phyloP scores from a whole-genome alignment of 2,888 invertebrate genomes.

The Drosophila gaucha region DNA sequence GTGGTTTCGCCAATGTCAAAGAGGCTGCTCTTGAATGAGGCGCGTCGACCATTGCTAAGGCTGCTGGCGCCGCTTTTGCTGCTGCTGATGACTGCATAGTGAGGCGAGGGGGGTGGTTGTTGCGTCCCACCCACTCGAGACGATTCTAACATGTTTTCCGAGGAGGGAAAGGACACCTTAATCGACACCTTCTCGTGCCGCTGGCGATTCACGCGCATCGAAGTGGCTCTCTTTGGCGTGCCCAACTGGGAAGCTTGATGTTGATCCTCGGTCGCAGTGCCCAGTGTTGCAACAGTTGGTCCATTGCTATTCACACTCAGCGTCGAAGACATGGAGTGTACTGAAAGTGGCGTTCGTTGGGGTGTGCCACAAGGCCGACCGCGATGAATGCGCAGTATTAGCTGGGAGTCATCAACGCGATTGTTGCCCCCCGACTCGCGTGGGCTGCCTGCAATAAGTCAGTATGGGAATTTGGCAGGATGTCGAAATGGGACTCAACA shows the following conservation, averaged over 20 bases:
- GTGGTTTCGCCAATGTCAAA: conserved; percentile 83
- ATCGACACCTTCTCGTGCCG: conserved; percentile 92
- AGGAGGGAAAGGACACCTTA: conserved; percentile 93
- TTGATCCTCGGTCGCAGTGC: conserved; percentile 53
- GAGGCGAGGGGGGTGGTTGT: conserved; percentile 62
- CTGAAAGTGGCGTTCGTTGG: conserved; percentile 86
- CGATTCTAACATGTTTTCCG: conserved; percentile 87
- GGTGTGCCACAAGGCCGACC: conserved; percentile 88
- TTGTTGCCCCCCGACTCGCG: conserved; percentile 87
- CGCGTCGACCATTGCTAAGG: conserved; percentile 75
- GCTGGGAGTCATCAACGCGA: conserved; percentile 93
- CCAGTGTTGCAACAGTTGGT: conserved; percentile 43
- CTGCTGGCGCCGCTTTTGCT: conserved; percentile 49
- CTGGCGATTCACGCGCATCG: conserved; percentile 87
- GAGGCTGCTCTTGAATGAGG: conserved; percentile 82
- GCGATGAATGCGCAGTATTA: conserved; percentile 95
- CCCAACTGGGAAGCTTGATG: conserved; percentile 78
- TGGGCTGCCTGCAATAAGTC: conserved; percentile 87
- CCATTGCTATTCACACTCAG: conserved; percentile 87
- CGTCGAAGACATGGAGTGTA: conserved; percentile 87
- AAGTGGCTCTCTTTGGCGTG: conserved; percentile 84
- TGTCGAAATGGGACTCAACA: conserved; percentile 52
- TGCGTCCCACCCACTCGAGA: conserved; percentile 69
- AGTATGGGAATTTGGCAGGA: conserved; percentile 48
- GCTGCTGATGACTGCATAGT: conserved; percentile 72